Evolutionary conservation across 92 coral and sea anemone genomes (phyloP).

Genomic region (Desmophyllum pertusum): DNA sequence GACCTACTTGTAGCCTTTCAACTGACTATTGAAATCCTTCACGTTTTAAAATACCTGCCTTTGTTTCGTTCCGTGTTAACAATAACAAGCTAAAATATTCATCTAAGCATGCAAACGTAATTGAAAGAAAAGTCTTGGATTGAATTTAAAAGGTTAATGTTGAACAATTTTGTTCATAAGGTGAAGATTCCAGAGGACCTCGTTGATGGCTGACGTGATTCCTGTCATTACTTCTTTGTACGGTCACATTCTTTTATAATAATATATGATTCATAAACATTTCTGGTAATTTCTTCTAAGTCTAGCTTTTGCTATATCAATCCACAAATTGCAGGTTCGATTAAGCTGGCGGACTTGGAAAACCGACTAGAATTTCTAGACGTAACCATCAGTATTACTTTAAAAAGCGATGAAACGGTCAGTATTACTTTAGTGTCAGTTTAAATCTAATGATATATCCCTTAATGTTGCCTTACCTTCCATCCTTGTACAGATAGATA

Average conservation of each 20-base stretch:
- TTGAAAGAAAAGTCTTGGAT: background rate
- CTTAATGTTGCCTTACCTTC: constrained; percentile 66
- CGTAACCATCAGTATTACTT: no score
- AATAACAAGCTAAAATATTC: background rate
- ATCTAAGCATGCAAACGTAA: background rate
- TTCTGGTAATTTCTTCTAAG: background rate
- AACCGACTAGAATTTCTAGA: background rate
- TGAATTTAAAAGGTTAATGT: no score
- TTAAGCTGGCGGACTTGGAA: background rate
- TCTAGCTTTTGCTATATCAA: background rate
- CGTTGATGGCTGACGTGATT: background rate
- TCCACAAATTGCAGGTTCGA: background rate
- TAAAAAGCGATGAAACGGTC: background rate
- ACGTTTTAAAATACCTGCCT: background rate
- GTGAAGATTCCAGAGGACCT: background rate
- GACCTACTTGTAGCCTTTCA: background rate
- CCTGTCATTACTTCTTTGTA: background rate
- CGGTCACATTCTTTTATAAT: background rate
- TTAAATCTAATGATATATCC: background rate
- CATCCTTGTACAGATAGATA: constrained; percentile 80
- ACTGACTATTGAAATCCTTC: background rate
- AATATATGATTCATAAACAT: background rate
- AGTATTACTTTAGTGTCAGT: background rate
- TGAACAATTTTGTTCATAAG: background rate
- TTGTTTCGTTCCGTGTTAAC: no score